phyloP scores from a whole-genome alignment of 2,797 vertebrate genomes.

The Merluccius polli region DNA sequence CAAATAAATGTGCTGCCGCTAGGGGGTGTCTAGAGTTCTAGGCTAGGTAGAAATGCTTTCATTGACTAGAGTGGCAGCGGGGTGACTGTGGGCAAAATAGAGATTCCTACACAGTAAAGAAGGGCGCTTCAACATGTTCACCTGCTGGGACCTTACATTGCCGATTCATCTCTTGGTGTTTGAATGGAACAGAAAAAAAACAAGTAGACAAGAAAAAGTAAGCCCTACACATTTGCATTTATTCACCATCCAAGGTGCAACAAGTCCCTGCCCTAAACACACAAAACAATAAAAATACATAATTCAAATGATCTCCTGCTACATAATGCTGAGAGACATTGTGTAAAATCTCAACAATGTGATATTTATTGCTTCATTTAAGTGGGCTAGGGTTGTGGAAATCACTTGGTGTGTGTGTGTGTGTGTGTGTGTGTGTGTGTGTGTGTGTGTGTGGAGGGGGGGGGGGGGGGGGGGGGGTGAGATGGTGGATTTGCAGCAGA shows the following conservation, averaged over 20 bases:
- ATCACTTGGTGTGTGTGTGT: not conserved
- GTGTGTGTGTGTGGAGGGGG: not conserved
- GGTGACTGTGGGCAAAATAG: too few species aligned
- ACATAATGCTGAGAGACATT: not conserved
- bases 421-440: not conserved
- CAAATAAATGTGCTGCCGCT: too few species aligned
- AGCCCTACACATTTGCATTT: not conserved
- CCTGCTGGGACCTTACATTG: not conserved
- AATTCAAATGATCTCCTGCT: not conserved
- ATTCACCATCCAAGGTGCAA: not conserved
- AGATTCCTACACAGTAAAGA: too few species aligned
- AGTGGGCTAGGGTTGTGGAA: not conserved
- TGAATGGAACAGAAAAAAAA: not conserved
- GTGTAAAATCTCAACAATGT: not conserved
- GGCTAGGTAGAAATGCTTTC: too few species aligned
- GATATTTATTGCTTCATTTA: not conserved
- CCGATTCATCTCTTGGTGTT: not conserved
- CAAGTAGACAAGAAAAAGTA: too few species aligned
- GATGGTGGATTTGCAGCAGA: too few species aligned
- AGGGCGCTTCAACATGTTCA: not conserved
- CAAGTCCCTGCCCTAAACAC: not conserved
- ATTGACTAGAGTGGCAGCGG: too few species aligned
- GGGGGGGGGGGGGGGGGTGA: too few species aligned
- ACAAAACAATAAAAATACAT: too few species aligned
- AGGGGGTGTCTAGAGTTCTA: too few species aligned